A percentile compares a stretch with the other conserved stretches of the same genome.
Conservation (phyloP, 2,888 invertebrate species). For the Spatulosminthurus flaviceps region DNA sequence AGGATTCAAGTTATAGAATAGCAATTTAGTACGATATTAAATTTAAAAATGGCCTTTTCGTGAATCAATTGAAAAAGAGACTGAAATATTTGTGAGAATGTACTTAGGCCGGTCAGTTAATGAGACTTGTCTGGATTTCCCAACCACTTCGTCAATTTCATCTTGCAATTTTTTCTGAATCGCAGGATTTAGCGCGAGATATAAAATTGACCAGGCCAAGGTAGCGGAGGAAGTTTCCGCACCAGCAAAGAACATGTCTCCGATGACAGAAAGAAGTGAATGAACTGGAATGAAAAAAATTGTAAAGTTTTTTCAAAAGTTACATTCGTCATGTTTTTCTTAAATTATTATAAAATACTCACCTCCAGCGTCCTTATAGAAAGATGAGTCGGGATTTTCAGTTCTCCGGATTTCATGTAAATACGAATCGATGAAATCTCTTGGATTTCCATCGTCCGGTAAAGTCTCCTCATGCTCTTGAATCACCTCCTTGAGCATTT, state of each 20-base stretch:
- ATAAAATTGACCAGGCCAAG: constrained; percentile 47
- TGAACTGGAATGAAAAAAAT: too few species aligned
- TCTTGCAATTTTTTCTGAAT: constrained; percentile 49
- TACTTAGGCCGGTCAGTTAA: constrained; percentile 47
- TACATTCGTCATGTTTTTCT: too few species aligned
- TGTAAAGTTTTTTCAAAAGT: too few species aligned
- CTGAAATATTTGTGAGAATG: background rate
- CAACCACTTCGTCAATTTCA: constrained; percentile 50
- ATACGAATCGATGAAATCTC: constrained; percentile 55
- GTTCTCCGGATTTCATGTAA: constrained; percentile 53
- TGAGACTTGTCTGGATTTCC: constrained; percentile 45
- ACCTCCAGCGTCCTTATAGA: constrained; percentile 55
- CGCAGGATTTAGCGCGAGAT: constrained; percentile 45
- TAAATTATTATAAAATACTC: background rate
- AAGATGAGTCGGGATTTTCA: constrained; percentile 48
- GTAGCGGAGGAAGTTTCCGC: constrained; percentile 44
- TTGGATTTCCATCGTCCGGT: background rate
- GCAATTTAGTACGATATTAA: too few species aligned
- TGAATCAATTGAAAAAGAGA: too few species aligned
- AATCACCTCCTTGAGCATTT: constrained; percentile 10
- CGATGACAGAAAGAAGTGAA: background rate
- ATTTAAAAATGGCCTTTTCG: background rate
- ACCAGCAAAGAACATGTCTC: constrained; percentile 53
- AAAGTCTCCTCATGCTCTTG: constrained; percentile 44
- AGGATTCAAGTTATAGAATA: background rate